Base-by-base conservation (phyloP, 2,797 vertebrate genomes). In the Ceryle rudis region DNA sequence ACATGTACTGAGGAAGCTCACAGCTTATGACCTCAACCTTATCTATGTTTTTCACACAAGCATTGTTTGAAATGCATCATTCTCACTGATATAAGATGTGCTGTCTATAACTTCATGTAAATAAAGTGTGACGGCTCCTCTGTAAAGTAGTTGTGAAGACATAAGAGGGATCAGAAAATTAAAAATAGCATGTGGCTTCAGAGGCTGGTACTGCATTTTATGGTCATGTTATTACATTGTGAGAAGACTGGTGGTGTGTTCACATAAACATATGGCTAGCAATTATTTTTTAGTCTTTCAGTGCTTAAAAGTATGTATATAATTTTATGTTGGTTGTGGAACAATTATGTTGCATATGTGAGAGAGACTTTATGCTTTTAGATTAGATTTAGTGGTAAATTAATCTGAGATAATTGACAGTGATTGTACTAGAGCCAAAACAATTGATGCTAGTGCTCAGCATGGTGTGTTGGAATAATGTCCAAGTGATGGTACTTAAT, bases 391-490 rank as follows among this genome's bases (percentile, higher is more conserved):
- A 67, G 33, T 21, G 29, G 51, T 78, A 83, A 69, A 92, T 91
- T 86, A 80, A 82, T 93, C 49, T 85, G 39, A 78, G 47, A 33
- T 91, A 84, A 75, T 79, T 94, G 64, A n/a, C 71, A 71, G 19
- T 69, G 35, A 49, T 84, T 84, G 52, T 86, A 61, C 77, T 84
- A 65, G 87, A 94, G 82, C 46, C 69, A 89, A 84, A 93, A 71
- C 72, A 81, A 52, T 70, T 88, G 57, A 58, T 87, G 9, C 52
- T 60, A 61, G 42, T 42, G 44, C 69, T 89, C 79, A 89, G 67
- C 44, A 37, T 73, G 61, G 10, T 80, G 19, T 37, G 21, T 90
- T 82, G 42, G 46, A 93, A 79, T 70, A 82, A 81, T 66, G 70
- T 18, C 52, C 42, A 65, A 57, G 44, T 80, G 67, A 90, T 65